A percentile compares a stretch with the other conserved stretches of the same genome.
These are phyloP conservation scores for Xestia c-nigrum DNA, from an alignment of 2,888 invertebrate species.

Conservation along the genomic window DNA sequence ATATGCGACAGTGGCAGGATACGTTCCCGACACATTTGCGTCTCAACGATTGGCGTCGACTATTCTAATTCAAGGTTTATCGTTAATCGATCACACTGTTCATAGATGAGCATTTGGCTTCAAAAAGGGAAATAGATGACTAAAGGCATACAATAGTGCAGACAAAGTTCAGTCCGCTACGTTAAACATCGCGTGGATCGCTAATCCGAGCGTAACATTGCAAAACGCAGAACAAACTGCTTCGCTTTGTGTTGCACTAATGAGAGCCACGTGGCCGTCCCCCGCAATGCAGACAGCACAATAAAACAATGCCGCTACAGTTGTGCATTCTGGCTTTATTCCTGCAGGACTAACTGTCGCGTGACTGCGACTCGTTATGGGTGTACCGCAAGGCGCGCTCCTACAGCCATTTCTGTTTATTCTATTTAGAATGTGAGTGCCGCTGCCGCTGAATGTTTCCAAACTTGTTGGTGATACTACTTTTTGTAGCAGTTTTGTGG, in stretches of 20 bases:
- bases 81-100: slow-evolving; percentile 66
- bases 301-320: slow-evolving; percentile 88
- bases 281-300: slow-evolving; percentile 90
- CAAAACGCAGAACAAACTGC: slow-evolving; percentile 89
- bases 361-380: slow-evolving; percentile 85
- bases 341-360: slow-evolving; percentile 87
- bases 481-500: slow-evolving; percentile 62
- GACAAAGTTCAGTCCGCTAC: slow-evolving; percentile 84
- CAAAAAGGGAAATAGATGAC: slow-evolving; percentile 59
- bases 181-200: slow-evolving; percentile 85
- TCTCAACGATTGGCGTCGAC: slow-evolving; percentile 79
- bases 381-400: slow-evolving; percentile 80
- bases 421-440: slow-evolving; percentile 75
- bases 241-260: slow-evolving; percentile 89
- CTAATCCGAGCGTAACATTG: slow-evolving; percentile 87
- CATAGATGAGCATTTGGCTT: slow-evolving; percentile 28
- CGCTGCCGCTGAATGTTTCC: slow-evolving; percentile 72
- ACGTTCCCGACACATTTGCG: slow-evolving; percentile 80
- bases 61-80: slow-evolving; percentile 77
- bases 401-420: slow-evolving; percentile 78
- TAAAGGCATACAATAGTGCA: slow-evolving; percentile 65
- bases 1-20: slow-evolving; percentile 81
- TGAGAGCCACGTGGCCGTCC: slow-evolving; percentile 90
- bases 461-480: slow-evolving; percentile 69
- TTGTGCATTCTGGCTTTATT: slow-evolving; percentile 88